Evolutionary conservation across 2,888 invertebrate species (phyloP).

Genomic region (Dynastes hyllus): DNA sequence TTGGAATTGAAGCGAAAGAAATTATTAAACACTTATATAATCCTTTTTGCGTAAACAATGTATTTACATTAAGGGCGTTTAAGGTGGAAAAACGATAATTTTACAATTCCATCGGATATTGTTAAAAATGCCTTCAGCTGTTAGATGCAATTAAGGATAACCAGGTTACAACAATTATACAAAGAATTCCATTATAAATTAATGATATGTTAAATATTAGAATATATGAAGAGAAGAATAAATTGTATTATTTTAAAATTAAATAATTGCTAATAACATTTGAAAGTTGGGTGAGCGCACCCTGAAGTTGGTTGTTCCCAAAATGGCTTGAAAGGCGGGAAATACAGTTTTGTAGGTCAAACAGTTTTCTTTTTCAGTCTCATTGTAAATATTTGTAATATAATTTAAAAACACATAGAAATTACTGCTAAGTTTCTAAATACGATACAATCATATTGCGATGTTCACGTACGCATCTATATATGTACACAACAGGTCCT

Average conservation of each 20-base stretch:
- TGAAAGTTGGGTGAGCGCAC: not conserved
- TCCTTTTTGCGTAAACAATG: not conserved
- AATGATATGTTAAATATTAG: not conserved
- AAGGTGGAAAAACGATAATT: not conserved
- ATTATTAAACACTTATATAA: not conserved
- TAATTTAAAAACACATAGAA: slow-evolving; percentile 1
- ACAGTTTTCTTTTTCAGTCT: not conserved
- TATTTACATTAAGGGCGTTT: not conserved
- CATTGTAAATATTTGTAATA: not conserved
- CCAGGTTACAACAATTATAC: too few species aligned
- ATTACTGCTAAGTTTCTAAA: not conserved
- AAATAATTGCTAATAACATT: not conserved
- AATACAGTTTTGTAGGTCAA: slow-evolving; percentile 31
- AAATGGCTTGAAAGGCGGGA: not conserved
- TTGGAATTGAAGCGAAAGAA: not conserved
- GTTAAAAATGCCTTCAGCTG: not conserved
- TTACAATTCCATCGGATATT: not conserved
- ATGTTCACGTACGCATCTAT: not conserved
- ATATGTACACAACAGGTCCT: slow-evolving; percentile 32
- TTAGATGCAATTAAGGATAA: too few species aligned
- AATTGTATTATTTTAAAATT: too few species aligned
- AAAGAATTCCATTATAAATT: not conserved
- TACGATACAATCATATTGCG: slow-evolving; percentile 1
- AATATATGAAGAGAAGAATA: not conserved
- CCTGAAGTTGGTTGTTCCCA: not conserved